Base-by-base conservation (phyloP, 2,797 vertebrate genomes). In the Sandelia bainsii region DNA sequence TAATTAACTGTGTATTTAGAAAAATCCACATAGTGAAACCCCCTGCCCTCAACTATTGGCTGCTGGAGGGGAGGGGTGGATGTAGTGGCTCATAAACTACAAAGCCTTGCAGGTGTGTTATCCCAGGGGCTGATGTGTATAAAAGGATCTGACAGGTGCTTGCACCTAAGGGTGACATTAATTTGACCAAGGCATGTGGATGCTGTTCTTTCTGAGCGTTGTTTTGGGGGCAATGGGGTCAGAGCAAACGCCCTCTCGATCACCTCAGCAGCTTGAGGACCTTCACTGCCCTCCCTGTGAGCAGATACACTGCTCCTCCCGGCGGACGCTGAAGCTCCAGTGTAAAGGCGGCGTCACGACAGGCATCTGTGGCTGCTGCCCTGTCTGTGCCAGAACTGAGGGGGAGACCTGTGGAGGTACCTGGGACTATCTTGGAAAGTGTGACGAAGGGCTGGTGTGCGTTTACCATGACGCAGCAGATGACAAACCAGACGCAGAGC, bases 361-460 rank as follows among this genome's bases (percentile, higher is more conserved):
- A 0, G 93, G 92, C 0, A 66, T 94, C 17, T 94, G 93, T 2
- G 92, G 93, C 72, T 95, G 93, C 90, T 95, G 94, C 78, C 91
- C 92, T 0, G 83, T 82, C 0, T 94, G 94, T 39, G 92, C 93
- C 79, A 81, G 75, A n/a, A 79, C 62, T 0, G 81, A 76, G 32
- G 92, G 89, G 16, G 92, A 95, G 82, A 82, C 56, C 82, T 95
- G 94, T 5, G 94, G 94, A 7, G 94, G 93, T 2, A 72, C 84
- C 0, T 95, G 93, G 94, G 92, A 93, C 82, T 90, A 93, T 32
- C 81, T 94, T 83, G 94, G 94, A 16, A 95, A 93, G 79, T 95
- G 93, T 42, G 93, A 93, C 2, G 81, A 92, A 69, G 93, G 92
- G 0, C 83, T 95, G 80, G 78, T 92, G 77, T 94, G 93, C n/a